phyloP scores from a whole-genome alignment of 1,140 invertebrate genomes.

The Drosophila persimilis region DNA sequence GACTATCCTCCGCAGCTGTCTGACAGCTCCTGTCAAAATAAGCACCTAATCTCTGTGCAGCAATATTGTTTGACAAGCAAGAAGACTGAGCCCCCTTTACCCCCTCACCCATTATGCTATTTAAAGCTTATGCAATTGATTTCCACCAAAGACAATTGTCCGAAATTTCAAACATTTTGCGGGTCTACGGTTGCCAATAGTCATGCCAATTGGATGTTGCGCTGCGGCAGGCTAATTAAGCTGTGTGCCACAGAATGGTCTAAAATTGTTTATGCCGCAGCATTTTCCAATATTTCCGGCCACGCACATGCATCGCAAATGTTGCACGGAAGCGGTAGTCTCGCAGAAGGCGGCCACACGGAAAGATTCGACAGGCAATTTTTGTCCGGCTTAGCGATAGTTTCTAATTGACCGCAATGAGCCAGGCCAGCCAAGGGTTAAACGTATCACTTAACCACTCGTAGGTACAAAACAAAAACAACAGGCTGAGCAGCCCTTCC shows the following conservation, averaged over 20 bases:
- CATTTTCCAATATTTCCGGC: slow-evolving; percentile 45
- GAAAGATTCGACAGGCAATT: slow-evolving; percentile 9
- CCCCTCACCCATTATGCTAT: not conserved
- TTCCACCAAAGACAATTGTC: slow-evolving; percentile 24
- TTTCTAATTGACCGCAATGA: slow-evolving; percentile 13
- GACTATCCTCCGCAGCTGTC: slow-evolving; percentile 52
- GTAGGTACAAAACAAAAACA: no score
- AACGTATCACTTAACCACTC: not conserved
- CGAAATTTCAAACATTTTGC: slow-evolving; percentile 10
- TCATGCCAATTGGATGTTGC: slow-evolving; percentile 44
- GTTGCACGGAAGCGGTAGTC: slow-evolving; percentile 17
- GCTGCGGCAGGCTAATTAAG: slow-evolving; percentile 49
- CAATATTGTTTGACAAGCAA: slow-evolving; percentile 65
- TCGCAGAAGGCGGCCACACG: slow-evolving; percentile 11
- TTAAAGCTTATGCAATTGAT: slow-evolving; percentile 31
- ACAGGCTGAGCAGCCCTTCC: no score
- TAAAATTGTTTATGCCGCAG: slow-evolving; percentile 29
- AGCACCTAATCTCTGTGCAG: slow-evolving; percentile 65
- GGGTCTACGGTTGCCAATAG: slow-evolving; percentile 23
- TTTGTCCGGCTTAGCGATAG: slow-evolving; percentile 10
- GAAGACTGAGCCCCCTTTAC: not conserved
- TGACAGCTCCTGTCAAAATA: slow-evolving; percentile 78
- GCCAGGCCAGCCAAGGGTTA: not conserved
- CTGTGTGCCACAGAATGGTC: slow-evolving; percentile 8
- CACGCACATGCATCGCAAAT: slow-evolving; percentile 28